Base-by-base conservation (phyloP, 2,797 vertebrate species). In the Scyliorhinus canicula region DNA sequence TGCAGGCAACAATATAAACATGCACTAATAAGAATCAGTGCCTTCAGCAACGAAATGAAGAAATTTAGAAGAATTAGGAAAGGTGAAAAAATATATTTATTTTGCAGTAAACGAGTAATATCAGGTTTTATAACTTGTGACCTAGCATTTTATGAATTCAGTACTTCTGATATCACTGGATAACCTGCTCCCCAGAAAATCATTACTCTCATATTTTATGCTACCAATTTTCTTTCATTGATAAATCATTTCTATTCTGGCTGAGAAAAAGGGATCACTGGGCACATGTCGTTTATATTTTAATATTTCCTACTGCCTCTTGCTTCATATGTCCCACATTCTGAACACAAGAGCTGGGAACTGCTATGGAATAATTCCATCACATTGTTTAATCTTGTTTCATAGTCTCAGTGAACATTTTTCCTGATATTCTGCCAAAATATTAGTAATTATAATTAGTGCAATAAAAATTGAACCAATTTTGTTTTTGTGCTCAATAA, bases 381-480 rank as follows among this genome's bases (percentile, higher is more conserved):
- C 86, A n/a, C 4, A n/a, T 60, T 60, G 35, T 63, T 90, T 90
- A 60, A 55, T 5, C 60, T n/a, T 90, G 55, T 60, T 90, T 60
- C 86, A 90, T 5, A 63, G 85, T 35, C 31, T 24, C 52, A 86
- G 35, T 60, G 55, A n/a, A 35, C 7, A 57, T 35, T 90, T 90
- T 88, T 55, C 84, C 84, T 55, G 84, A 55, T 28, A 86, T 55
- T 21, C 52, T 55, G 84, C 52, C 52, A 57, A 57, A 88, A 52
- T 90, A 40, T 60, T 21, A 63, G 31, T n/a, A 90, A 60, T 90
- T 63, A n/a, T 63, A 90, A 60, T 90, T 63, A 88, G 85, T 88
- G 52, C 85, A 88, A n/a, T 90, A 90, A 90, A 90, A 90, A n/a
- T 60, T 21, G 35, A 90, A 90, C 86, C 86, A 90, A 60, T 57